These are phyloP conservation scores for Prochilodus magdalenae DNA, from an alignment of 2,113 vertebrate genomes.

Conservation along the genomic window DNA sequence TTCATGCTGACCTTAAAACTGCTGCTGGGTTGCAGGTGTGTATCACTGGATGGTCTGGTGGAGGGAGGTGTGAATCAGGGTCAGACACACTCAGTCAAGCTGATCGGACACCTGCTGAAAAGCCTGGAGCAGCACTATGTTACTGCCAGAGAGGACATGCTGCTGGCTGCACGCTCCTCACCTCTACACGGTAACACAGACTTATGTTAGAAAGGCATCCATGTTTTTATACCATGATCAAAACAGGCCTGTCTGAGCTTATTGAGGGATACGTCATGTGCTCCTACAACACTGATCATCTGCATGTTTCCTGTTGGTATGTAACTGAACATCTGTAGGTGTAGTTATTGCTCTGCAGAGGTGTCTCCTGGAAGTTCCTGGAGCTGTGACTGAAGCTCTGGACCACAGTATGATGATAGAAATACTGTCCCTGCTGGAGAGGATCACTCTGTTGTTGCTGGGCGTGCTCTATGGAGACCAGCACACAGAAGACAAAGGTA, in stretches of 20 bases:
- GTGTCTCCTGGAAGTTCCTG: constrained; percentile 79
- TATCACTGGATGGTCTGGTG: constrained; percentile 33
- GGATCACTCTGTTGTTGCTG: constrained; percentile 80
- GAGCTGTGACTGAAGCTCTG: constrained; percentile 55
- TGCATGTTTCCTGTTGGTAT: not conserved
- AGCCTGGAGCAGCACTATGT: constrained; percentile 78
- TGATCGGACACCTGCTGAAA: constrained; percentile 74
- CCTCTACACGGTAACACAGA: constrained; percentile 81
- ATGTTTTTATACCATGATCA: not conserved
- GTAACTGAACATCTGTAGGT: constrained; percentile 68
- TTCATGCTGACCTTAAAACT: not conserved
- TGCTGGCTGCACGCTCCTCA: constrained; percentile 78
- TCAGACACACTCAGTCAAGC: constrained; percentile 49
- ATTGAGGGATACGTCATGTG: too few relatives aligned
- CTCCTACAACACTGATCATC: not conserved
- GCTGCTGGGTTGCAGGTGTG: constrained; percentile 65
- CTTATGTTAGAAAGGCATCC: too few relatives aligned
- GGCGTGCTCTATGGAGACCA: constrained; percentile 77
- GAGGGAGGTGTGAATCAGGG: not conserved
- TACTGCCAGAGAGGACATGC: constrained; percentile 76
- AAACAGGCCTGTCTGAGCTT: not conserved
- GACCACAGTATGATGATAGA: constrained; percentile 62
- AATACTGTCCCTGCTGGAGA: constrained; percentile 74
- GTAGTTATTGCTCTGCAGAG: constrained; percentile 79
- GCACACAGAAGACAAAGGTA: constrained; percentile 71